Conservation (phyloP, 2,888 invertebrate genomes). For the Dromius quadrimaculatus region DNA sequence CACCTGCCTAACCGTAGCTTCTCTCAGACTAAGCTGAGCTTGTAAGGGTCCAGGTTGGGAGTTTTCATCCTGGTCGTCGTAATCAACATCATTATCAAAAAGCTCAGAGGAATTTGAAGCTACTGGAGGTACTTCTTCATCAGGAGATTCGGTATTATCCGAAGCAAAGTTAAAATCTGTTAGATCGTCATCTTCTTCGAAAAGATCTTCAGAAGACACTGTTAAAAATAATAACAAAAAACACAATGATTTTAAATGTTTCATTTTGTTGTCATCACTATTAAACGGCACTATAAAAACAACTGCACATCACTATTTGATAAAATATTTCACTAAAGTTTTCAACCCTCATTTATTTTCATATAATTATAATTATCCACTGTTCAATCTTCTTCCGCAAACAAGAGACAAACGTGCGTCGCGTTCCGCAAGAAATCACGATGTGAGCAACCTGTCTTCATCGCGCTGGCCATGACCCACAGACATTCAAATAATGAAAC, state of each 20-base stretch:
- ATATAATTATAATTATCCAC: too few relatives aligned
- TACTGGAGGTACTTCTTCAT: not conserved
- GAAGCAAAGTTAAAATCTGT: constrained; percentile 31
- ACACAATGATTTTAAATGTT: not conserved
- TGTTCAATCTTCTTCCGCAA: too few relatives aligned
- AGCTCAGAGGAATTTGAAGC: constrained; percentile 13
- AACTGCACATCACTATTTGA: not conserved
- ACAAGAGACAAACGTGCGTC: too few relatives aligned
- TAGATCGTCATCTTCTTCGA: not conserved
- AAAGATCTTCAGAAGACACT: not conserved
- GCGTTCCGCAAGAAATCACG: not conserved
- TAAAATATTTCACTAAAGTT: not conserved
- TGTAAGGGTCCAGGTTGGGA: constrained; percentile 59
- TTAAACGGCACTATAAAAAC: not conserved
- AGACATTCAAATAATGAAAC: constrained; percentile 44
- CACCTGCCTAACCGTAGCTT: constrained; percentile 69
- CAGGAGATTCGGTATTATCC: constrained; percentile 17
- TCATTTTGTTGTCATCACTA: not conserved
- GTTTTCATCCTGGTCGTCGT: constrained; percentile 58
- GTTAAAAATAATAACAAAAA: not conserved
- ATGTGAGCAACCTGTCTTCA: constrained; percentile 25
- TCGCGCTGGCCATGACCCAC: constrained; percentile 44
- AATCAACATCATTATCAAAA: constrained; percentile 60
- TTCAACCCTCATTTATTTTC: not conserved
- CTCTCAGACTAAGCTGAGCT: too few relatives aligned